phyloP scores from a whole-genome alignment of 2,888 invertebrate species.

The Pseudanteris insignis region DNA sequence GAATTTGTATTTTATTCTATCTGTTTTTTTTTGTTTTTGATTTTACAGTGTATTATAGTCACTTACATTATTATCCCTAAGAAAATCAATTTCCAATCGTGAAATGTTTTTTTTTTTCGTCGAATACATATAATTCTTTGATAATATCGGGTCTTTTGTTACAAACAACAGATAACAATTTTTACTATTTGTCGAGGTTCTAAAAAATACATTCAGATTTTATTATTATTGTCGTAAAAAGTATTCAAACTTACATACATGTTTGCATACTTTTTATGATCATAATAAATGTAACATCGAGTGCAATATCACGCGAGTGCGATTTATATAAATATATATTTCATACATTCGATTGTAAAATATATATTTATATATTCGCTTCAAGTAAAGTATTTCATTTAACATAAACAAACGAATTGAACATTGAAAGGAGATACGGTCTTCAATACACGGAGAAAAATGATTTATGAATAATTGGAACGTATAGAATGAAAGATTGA shows the following conservation, averaged over 20 bases:
- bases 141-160: conserved; percentile 49
- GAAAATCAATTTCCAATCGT: conserved; percentile 53
- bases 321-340: conserved; percentile 8
- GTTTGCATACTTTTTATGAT: conserved; percentile 16
- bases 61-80: conserved; percentile 58
- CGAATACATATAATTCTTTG: conserved; percentile 50
- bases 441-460: too few species aligned
- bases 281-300: conserved; percentile 45
- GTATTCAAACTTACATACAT: conserved; percentile 1
- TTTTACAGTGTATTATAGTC: conserved; percentile 64
- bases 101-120: conserved; percentile 53
- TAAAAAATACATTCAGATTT: conserved; percentile 60
- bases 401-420: too few species aligned
- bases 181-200: conserved; percentile 52
- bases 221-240: conserved; percentile 5
- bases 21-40: conserved; percentile 51
- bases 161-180: conserved; percentile 58
- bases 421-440: too few species aligned
- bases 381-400: too few species aligned
- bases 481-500: too few species aligned
- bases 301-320: conserved; percentile 42
- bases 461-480: too few species aligned
- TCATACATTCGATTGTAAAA: conserved; percentile 26
- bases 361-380: too few species aligned
- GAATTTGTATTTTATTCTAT: conserved; percentile 60